Percentiles rank a stretch among this genome's conserved stretches.
Evolutionary conservation across 2,113 vertebrate genomes (phyloP).

Genomic region (Aplodontia rufa): DNA sequence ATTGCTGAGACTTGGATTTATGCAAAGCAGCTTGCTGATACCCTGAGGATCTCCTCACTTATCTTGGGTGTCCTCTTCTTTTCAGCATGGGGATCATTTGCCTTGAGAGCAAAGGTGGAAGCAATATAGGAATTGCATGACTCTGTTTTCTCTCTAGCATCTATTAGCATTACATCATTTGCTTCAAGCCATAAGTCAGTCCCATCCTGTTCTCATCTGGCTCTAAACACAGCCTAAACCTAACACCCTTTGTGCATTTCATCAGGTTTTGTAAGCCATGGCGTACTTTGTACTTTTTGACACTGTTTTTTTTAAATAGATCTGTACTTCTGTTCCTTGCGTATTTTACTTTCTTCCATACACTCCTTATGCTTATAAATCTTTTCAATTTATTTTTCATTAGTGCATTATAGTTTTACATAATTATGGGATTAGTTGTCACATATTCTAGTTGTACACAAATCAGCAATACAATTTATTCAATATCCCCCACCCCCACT

Average conservation of each 20-base stretch:
- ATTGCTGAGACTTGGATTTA: not conserved
- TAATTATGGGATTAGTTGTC: too few relatives aligned
- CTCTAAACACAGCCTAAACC: not conserved
- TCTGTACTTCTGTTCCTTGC: not conserved
- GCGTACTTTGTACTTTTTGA: not conserved
- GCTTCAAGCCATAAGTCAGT: not conserved
- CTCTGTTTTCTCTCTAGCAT: not conserved
- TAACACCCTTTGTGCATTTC: not conserved
- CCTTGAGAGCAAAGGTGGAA: constrained; percentile 8
- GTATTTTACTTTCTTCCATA: not conserved
- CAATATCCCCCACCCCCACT: too few relatives aligned
- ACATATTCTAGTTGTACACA: too few relatives aligned
- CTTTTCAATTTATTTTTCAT: too few relatives aligned
- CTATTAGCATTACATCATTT: not conserved
- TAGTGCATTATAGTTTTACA: too few relatives aligned
- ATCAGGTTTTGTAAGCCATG: not conserved
- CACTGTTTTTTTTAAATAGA: not conserved
- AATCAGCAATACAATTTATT: too few relatives aligned
- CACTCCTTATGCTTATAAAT: not conserved
- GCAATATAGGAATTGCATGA: not conserved
- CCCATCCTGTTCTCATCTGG: not conserved
- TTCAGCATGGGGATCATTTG: constrained; percentile 8
- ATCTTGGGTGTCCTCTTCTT: constrained; percentile 17
- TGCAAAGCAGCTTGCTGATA: constrained; percentile 30
- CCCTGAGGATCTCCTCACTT: not conserved